Conservation (phyloP, 2,113 vertebrate genomes). For the Capreolus pygargus region DNA sequence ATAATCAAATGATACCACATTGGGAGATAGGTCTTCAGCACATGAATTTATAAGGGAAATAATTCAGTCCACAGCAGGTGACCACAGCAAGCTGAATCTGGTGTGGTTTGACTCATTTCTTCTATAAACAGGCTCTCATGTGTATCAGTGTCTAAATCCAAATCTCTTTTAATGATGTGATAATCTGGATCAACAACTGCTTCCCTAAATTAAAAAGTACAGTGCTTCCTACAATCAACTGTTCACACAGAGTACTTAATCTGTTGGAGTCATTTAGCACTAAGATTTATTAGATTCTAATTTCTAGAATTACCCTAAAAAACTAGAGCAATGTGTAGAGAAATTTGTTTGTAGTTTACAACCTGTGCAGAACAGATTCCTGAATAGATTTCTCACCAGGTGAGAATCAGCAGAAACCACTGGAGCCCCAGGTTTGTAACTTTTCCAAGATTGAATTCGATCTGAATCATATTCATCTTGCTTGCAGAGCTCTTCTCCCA, state of each 20-base stretch:
- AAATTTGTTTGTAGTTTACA: neutral
- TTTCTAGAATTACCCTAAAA: conserved; percentile 29
- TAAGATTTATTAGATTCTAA: neutral
- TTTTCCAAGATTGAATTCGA: conserved; percentile 2
- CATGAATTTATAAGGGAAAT: neutral
- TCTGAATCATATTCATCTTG: neutral
- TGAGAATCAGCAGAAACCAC: neutral
- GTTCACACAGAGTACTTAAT: neutral
- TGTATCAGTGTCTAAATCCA: neutral
- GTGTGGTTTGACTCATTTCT: neutral
- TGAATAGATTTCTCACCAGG: neutral
- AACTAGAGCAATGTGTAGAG: neutral
- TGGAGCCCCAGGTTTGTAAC: neutral
- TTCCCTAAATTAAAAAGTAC: neutral
- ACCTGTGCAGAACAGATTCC: neutral
- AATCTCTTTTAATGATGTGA: neutral
- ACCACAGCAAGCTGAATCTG: neutral
- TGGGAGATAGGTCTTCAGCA: neutral
- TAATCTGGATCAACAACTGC: neutral
- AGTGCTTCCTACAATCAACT: neutral
- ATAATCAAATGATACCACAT: neutral
- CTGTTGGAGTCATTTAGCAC: neutral
- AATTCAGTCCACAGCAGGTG: neutral
- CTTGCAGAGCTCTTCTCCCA: neutral
- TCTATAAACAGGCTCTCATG: neutral